Conservation (phyloP, 2,113 vertebrate genomes). For the Cryptoleucopteryx plumbea region DNA sequence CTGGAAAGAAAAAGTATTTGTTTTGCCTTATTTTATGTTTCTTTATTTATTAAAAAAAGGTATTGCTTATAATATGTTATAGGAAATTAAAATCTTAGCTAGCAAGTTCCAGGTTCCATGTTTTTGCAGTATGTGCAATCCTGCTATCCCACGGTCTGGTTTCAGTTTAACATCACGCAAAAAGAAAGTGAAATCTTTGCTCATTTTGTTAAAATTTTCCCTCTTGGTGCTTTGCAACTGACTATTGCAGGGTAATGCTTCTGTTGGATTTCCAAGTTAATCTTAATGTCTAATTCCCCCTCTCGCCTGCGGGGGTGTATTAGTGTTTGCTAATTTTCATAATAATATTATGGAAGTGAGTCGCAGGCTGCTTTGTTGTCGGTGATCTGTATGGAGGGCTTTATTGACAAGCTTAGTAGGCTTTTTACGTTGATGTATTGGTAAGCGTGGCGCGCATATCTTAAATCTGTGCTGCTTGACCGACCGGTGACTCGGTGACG, state of each 20-base stretch:
- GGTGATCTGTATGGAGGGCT: neutral
- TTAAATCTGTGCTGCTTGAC: neutral
- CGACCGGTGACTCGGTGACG: neutral
- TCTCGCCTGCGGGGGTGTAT: neutral
- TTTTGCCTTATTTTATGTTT: neutral
- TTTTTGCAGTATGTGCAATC: neutral
- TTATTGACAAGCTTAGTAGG: neutral
- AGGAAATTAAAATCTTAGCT: neutral
- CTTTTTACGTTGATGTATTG: neutral
- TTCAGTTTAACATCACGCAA: neutral
- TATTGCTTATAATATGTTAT: neutral
- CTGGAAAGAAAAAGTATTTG: neutral
- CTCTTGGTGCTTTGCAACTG: neutral
- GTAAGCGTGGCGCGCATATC: no score
- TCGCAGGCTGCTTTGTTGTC: neutral
- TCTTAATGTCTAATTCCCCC: neutral
- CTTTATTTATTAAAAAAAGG: neutral
- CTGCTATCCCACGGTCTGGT: neutral
- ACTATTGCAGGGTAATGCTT: neutral
- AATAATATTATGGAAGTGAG: neutral
- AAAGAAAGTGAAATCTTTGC: neutral
- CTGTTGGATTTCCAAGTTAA: neutral
- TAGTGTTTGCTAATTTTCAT: neutral
- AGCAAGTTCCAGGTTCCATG: neutral
- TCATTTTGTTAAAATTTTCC: neutral